Evolutionary conservation across 2,113 vertebrate genomes (phyloP).

Genomic region (Spheniscus mendiculus): DNA sequence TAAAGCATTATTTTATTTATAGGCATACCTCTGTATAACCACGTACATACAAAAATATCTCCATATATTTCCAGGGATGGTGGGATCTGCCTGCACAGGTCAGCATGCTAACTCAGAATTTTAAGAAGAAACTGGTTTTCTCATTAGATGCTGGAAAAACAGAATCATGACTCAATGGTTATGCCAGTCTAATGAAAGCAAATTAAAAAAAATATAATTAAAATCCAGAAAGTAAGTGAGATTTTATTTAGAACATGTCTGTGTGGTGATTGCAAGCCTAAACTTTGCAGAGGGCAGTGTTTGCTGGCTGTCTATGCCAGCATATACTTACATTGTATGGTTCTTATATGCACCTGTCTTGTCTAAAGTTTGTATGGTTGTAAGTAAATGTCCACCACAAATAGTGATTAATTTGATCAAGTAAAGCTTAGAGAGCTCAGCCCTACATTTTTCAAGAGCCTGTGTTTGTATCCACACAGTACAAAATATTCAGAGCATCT

Average conservation of each 20-base stretch:
- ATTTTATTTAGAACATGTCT: neutral
- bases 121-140: neutral
- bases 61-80: neutral
- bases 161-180: neutral
- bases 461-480: neutral
- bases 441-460: neutral
- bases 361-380: neutral
- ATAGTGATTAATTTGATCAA: neutral
- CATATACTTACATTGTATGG: accelerated
- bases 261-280: neutral
- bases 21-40: neutral
- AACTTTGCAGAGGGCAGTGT: neutral
- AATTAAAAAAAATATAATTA: neutral
- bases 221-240: neutral
- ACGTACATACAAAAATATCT: neutral
- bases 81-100: constrained; percentile 9
- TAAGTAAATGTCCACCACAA: neutral
- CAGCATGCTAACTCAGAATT: neutral
- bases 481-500: neutral
- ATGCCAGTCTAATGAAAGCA: constrained; percentile 7
- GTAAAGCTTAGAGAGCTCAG: neutral
- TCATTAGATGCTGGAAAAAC: constrained; percentile 22
- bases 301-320: neutral
- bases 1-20: neutral
- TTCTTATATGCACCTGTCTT: neutral